Evolutionary conservation across 2,888 invertebrate species (phyloP).

Genomic region (Eudemis profundana): DNA sequence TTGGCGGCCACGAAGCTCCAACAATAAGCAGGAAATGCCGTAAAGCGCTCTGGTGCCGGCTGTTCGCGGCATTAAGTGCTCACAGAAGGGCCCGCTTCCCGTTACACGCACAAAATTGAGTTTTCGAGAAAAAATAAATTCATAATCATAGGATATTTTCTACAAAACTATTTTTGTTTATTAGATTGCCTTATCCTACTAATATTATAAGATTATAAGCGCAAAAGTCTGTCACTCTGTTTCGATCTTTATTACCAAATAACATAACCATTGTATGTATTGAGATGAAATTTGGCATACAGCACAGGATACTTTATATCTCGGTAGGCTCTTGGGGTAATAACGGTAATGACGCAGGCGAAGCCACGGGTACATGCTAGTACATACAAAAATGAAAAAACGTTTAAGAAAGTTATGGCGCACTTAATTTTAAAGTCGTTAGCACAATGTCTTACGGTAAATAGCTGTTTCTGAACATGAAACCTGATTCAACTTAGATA

Average conservation of each 20-base stretch:
- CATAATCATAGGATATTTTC: not conserved
- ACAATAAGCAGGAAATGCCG: conserved; percentile 21
- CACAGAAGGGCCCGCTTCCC: not conserved
- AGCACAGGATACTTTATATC: no score
- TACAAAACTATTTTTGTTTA: no score
- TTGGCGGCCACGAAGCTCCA: conserved; percentile 1
- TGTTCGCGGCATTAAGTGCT: conserved; percentile 14
- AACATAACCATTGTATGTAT: no score
- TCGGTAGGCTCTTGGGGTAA: no score
- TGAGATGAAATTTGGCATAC: no score
- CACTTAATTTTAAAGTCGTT: conserved; percentile 3
- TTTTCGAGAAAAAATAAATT: not conserved
- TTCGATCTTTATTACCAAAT: no score
- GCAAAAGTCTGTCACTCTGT: no score
- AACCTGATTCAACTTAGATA: conserved; percentile 3
- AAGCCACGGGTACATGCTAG: no score
- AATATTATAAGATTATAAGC: no score
- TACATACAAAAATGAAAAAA: not conserved
- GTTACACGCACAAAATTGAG: conserved; percentile 15
- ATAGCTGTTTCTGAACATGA: not conserved
- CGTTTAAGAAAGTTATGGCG: not conserved
- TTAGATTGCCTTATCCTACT: no score
- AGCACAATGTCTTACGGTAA: not conserved
- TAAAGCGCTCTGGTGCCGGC: not conserved
- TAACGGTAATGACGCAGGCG: no score